Conservation (phyloP, 1,140 invertebrate species). For the Phocides pigmalion region DNA sequence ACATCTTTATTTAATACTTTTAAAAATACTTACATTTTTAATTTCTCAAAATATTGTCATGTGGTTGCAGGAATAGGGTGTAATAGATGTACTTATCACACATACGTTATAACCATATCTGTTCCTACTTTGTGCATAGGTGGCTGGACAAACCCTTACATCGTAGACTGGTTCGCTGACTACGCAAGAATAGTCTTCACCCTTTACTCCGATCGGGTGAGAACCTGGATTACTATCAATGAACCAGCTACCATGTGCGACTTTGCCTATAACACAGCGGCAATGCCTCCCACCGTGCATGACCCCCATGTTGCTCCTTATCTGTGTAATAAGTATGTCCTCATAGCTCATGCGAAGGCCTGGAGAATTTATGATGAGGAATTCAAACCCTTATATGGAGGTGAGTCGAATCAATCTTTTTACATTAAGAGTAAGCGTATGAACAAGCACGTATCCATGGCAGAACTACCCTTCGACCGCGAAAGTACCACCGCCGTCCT, state of each 20-base stretch:
- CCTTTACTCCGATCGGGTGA: constrained; percentile 85
- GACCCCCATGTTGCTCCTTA: constrained; percentile 74
- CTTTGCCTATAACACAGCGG: constrained; percentile 76
- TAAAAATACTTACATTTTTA: too few species aligned
- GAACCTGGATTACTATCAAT: constrained; percentile 87
- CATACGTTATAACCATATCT: too few species aligned
- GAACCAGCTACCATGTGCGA: constrained; percentile 85
- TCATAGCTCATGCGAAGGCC: constrained; percentile 84
- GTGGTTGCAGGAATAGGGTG: too few species aligned
- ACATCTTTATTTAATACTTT: too few species aligned
- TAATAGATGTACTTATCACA: too few species aligned
- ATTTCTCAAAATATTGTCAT: too few species aligned
- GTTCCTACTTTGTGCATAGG: constrained; percentile 38
- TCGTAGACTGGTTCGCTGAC: constrained; percentile 85
- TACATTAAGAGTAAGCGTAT: too few species aligned
- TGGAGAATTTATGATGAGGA: constrained; percentile 82
- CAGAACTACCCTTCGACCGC: too few species aligned
- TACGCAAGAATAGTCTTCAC: constrained; percentile 85
- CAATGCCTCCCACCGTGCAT: constrained; percentile 72
- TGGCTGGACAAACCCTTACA: constrained; percentile 84
- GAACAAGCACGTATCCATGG: too few species aligned
- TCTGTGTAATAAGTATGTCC: constrained; percentile 80
- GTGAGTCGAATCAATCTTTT: too few species aligned
- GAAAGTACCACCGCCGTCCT: too few species aligned
- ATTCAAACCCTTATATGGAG: constrained; percentile 44